These are phyloP conservation scores for Sinhomidia bicolor DNA, from an alignment of 2,888 invertebrate genomes.

Conservation along the genomic window DNA sequence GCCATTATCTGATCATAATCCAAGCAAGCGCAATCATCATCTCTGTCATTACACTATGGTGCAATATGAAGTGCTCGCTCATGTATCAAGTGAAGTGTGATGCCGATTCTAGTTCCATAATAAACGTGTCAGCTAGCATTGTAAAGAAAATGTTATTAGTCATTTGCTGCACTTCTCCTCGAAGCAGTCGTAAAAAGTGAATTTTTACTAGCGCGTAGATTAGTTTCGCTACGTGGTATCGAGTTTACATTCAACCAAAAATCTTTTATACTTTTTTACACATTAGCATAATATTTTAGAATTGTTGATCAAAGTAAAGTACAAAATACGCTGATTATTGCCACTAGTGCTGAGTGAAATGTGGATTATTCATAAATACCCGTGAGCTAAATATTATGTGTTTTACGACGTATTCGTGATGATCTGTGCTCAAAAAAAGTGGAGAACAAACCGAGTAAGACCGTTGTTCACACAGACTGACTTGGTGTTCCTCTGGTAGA, in stretches of 20 bases:
- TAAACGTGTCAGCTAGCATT: background rate
- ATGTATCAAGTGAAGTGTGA: background rate
- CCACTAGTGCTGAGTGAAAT: too few relatives aligned
- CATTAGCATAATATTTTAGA: background rate
- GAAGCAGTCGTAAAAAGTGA: slow-evolving; percentile 7
- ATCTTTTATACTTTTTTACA: background rate
- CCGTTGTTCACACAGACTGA: too few relatives aligned
- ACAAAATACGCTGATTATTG: background rate
- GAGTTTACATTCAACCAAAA: background rate
- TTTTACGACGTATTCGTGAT: too few relatives aligned
- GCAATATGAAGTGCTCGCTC: too few relatives aligned
- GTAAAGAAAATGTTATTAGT: slow-evolving; percentile 5
- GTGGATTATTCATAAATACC: background rate
- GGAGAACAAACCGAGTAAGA: too few relatives aligned
- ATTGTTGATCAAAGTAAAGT: background rate
- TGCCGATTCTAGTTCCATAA: background rate
- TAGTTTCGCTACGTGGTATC: slow-evolving; percentile 3
- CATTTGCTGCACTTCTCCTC: background rate
- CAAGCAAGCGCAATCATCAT: too few relatives aligned
- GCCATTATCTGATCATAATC: too few relatives aligned
- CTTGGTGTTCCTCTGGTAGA: too few relatives aligned
- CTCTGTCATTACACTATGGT: too few relatives aligned
- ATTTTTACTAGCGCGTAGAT: background rate
- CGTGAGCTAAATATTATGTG: background rate
- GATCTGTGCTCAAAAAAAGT: too few relatives aligned